Evolutionary conservation across 2,113 vertebrate species (phyloP).

Genomic region (Tragelaphus imberbis): DNA sequence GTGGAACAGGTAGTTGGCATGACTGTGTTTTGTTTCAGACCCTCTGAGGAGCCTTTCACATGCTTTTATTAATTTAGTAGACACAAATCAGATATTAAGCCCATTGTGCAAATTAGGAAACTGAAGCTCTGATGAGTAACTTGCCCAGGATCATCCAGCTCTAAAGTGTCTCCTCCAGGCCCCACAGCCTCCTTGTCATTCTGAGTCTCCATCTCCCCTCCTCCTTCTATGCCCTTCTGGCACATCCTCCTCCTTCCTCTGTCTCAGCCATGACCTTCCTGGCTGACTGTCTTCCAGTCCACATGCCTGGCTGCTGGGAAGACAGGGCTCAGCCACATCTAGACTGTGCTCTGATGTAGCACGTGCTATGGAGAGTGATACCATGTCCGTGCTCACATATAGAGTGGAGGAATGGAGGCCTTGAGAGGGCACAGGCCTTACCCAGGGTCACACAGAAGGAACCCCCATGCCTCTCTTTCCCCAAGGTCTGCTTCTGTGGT

Average conservation of each 20-base stretch:
- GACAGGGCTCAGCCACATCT: background rate
- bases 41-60: background rate
- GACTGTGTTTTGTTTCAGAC: background rate
- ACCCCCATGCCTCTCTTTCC: background rate
- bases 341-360: background rate
- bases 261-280: background rate
- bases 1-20: background rate
- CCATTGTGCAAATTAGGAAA: background rate
- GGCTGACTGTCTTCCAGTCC: background rate
- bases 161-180: background rate
- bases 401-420: background rate
- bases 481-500: background rate
- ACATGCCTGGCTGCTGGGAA: background rate
- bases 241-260: background rate
- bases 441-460: background rate
- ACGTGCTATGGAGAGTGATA: accelerated
- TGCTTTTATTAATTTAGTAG: background rate
- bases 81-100: background rate
- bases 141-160: background rate
- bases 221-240: background rate
- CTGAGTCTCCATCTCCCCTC: background rate
- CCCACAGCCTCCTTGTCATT: background rate
- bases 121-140: background rate
- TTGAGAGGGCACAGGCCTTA: background rate
- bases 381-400: accelerated